Conservation (phyloP, 1,140 invertebrate genomes). For the Diorhabda carinulata region DNA sequence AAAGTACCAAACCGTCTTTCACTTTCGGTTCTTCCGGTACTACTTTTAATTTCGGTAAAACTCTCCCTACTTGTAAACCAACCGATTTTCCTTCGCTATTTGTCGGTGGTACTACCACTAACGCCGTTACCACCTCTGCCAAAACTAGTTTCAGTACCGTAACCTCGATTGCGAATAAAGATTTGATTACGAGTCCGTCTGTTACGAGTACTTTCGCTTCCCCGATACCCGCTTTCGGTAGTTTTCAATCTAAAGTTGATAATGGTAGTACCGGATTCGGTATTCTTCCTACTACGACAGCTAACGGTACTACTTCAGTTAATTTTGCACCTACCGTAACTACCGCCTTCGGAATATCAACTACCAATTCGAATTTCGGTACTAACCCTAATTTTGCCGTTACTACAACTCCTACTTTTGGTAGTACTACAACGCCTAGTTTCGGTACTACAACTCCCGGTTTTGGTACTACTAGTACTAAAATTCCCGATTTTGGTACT, state of each 20-base stretch:
- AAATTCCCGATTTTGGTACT: constrained; percentile 4
- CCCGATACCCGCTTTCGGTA: background rate
- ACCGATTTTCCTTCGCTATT: background rate
- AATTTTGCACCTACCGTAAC: background rate
- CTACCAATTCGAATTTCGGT: background rate
- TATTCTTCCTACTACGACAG: background rate
- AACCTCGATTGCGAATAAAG: background rate
- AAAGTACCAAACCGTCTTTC: background rate
- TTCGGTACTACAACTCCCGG: constrained; percentile 5
- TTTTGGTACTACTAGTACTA: constrained; percentile 7
- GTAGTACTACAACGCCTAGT: constrained; percentile 1
- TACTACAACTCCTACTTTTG: background rate
- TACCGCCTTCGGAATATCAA: background rate
- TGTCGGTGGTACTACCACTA: background rate
- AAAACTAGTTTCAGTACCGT: background rate
- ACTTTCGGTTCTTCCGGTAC: background rate
- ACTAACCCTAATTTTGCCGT: constrained; percentile 12
- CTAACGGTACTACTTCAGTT: background rate
- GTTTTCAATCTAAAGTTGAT: background rate
- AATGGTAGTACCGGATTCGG: too few species aligned
- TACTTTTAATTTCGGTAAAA: constrained; percentile 13
- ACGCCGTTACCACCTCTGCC: constrained; percentile 2
- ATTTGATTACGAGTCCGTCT: background rate
- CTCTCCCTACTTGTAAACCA: background rate
- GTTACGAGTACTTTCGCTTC: background rate